A percentile compares a stretch with the other conserved stretches of the same genome.
Evolutionary conservation across 2,888 invertebrate species (phyloP).

Genomic region (Hartigia nigra): DNA sequence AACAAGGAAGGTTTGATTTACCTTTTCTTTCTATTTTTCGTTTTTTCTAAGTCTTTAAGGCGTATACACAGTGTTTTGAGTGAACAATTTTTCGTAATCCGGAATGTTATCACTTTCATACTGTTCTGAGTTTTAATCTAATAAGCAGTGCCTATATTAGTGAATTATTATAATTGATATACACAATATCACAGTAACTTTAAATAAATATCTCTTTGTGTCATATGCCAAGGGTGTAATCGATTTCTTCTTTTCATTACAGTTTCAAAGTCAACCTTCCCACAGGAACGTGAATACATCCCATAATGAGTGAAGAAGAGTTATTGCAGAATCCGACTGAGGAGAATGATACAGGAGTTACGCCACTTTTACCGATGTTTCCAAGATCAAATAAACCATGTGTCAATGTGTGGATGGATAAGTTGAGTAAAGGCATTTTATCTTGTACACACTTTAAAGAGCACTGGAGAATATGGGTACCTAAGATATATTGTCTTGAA

Average conservation of each 20-base stretch:
- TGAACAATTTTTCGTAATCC: not conserved
- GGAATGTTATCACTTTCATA: not conserved
- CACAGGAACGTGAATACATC: not conserved
- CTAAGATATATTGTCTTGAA: constrained; percentile 78
- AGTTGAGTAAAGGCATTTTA: constrained; percentile 71
- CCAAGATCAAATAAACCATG: constrained; percentile 57
- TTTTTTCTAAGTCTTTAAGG: not conserved
- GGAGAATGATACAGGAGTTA: constrained; percentile 61
- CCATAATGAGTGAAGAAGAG: constrained; percentile 50
- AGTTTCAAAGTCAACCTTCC: constrained; percentile 17
- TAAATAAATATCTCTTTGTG: not conserved
- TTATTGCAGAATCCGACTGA: constrained; percentile 40
- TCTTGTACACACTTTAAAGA: constrained; percentile 74
- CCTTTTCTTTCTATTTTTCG: not conserved
- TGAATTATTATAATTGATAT: not conserved
- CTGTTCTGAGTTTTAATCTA: not conserved
- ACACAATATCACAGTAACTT: not conserved
- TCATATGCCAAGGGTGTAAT: not conserved
- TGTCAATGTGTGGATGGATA: constrained; percentile 72
- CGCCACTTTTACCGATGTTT: constrained; percentile 54
- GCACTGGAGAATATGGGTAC: constrained; percentile 80
- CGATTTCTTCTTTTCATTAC: constrained; percentile 26
- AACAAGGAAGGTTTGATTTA: not conserved
- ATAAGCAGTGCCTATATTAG: not conserved
- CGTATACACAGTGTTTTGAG: not conserved